phyloP scores from a whole-genome alignment of 2,113 vertebrate genomes.

The Bufo bufo region DNA sequence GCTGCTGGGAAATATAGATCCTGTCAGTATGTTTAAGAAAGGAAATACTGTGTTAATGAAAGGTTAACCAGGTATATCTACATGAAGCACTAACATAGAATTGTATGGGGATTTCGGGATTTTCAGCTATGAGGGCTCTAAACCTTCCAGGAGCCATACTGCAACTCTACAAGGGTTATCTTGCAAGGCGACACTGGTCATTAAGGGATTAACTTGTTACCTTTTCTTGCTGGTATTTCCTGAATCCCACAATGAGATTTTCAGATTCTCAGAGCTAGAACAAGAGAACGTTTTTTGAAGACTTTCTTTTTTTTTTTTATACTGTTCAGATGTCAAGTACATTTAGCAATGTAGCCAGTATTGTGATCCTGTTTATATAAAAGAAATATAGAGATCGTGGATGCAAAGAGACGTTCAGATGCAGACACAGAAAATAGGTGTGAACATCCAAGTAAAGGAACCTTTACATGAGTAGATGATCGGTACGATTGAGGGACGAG shows the following conservation, averaged over 20 bases:
- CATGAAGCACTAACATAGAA: too few species aligned
- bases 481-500: too few species aligned
- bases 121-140: neutral
- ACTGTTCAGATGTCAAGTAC: neutral
- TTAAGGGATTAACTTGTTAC: slow-evolving; percentile 23
- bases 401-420: neutral
- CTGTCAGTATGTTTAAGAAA: neutral
- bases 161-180: neutral
- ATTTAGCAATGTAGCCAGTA: neutral
- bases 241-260: slow-evolving; percentile 4
- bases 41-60: slow-evolving; percentile 5
- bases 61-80: neutral
- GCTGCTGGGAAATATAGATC: slow-evolving; percentile 10
- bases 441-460: too few species aligned
- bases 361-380: too few species aligned
- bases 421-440: neutral
- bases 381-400: neutral
- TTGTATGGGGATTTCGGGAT: slow-evolving; percentile 18
- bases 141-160: slow-evolving; percentile 7
- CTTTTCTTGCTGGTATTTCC: neutral
- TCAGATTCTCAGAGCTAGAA: neutral
- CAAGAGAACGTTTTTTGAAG: neutral
- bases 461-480: too few species aligned
- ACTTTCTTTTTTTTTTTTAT: neutral
- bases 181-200: neutral